Evolutionary conservation across 2,113 vertebrate species (phyloP).

Genomic region (Ciconia stormi): DNA sequence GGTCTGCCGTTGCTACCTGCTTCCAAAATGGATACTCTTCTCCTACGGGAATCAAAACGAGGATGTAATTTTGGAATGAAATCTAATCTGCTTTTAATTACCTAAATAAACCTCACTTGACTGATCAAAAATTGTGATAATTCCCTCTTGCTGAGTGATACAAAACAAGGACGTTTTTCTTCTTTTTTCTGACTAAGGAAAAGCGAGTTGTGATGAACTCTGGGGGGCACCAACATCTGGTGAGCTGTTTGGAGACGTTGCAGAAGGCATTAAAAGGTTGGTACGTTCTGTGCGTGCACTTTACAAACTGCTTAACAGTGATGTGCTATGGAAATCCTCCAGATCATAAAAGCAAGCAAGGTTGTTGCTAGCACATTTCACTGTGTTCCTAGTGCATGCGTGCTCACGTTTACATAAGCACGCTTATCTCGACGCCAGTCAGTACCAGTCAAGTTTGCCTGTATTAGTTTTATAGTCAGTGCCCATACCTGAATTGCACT

Average conservation of each 20-base stretch:
- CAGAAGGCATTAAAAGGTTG: conserved; percentile 97
- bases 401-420: neutral
- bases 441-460: neutral
- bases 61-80: neutral
- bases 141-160: neutral
- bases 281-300: neutral
- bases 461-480: neutral
- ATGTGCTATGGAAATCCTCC: neutral
- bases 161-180: neutral
- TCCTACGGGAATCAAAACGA: neutral
- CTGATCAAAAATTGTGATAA: neutral
- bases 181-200: conserved; percentile 77
- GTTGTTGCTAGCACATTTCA: rapidly evolving
- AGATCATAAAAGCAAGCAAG: rapidly evolving
- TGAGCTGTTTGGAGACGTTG: conserved; percentile 93
- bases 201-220: conserved; percentile 90
- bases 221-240: conserved; percentile 90
- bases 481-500: too few species aligned
- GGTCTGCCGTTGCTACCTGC: neutral
- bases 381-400: neutral
- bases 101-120: neutral
- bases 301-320: neutral
- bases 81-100: neutral
- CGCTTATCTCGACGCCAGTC: neutral
- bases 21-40: neutral